phyloP scores from a whole-genome alignment of 2,797 vertebrate species.

The Euthynnus affinis region DNA sequence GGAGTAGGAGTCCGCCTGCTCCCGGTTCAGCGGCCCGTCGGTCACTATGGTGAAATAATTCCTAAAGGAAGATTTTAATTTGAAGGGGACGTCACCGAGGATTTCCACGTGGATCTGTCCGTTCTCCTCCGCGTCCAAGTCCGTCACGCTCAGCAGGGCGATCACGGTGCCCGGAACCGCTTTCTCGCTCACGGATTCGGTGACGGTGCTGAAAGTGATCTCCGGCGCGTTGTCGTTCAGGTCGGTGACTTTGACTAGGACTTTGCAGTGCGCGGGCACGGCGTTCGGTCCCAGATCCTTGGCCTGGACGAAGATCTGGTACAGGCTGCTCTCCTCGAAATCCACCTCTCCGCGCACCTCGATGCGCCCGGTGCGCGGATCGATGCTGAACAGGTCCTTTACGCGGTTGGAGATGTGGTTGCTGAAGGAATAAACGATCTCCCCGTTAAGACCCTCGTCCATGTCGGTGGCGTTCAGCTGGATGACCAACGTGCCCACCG shows the following conservation, averaged over 20 bases:
- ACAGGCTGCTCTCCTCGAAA: conserved; percentile 94
- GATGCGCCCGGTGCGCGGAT: conserved; percentile 92
- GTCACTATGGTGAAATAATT: conserved; percentile 97
- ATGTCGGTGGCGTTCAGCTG: conserved; percentile 96
- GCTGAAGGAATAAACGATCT: conserved; percentile 96
- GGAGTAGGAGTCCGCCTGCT: conserved; percentile 93
- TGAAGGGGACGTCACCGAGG: conserved; percentile 94
- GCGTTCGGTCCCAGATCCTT: conserved; percentile 97
- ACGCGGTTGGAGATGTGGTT: conserved; percentile 94
- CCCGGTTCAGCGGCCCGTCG: conserved; percentile 92
- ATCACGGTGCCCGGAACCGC: conserved; percentile 95
- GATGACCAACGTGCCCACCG: conserved; percentile 92
- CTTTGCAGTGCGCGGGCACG: conserved; percentile 97
- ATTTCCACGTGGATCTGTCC: conserved; percentile 96
- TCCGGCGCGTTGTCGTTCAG: conserved; percentile 96
- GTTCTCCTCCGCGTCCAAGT: conserved; percentile 94
- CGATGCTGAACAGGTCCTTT: conserved; percentile 93
- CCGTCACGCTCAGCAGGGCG: conserved; percentile 95
- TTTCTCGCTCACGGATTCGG: conserved; percentile 95
- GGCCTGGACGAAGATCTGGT: conserved; percentile 98
- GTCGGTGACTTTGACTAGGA: conserved; percentile 93
- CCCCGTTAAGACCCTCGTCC: conserved; percentile 96
- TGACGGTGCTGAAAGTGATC: conserved; percentile 97
- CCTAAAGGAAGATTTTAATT: conserved; percentile 94
- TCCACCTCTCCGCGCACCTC: conserved; percentile 96